Percentiles rank a stretch among this genome's conserved stretches.
Conservation (phyloP, 2,888 invertebrate genomes). For the Ophion costatus region DNA sequence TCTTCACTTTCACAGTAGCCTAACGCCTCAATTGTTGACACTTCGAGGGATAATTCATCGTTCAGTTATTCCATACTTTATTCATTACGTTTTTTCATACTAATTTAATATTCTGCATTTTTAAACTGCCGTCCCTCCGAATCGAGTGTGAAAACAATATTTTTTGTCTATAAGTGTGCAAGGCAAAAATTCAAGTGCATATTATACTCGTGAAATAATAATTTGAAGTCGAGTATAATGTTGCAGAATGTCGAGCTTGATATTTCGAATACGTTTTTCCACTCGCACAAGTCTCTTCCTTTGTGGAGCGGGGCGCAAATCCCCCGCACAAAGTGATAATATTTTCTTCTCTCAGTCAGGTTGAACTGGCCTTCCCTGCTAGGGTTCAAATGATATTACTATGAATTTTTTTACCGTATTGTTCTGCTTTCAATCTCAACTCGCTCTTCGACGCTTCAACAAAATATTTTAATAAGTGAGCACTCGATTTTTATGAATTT, state of each 20-base stretch:
- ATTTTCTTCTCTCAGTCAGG: not conserved
- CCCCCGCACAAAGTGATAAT: not conserved
- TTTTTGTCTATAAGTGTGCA: not conserved
- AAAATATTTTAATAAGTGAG: not conserved
- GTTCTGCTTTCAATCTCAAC: not conserved
- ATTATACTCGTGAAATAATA: not conserved
- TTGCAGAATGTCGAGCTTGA: not conserved
- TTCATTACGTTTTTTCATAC: not conserved
- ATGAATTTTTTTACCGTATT: not conserved
- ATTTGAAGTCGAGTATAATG: not conserved
- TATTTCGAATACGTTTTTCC: not conserved
- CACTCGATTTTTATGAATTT: not conserved
- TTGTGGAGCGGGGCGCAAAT: not conserved
- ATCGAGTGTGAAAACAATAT: not conserved
- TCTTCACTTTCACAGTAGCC: too few species aligned
- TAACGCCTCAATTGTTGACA: too few species aligned
- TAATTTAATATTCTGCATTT: not conserved
- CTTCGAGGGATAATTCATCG: not conserved
- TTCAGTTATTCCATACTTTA: not conserved
- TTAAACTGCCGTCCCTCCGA: not conserved
- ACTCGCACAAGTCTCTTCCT: not conserved
- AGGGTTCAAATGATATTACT: not conserved
- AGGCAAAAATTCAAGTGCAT: not conserved
- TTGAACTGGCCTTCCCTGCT: not conserved
- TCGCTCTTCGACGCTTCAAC: not conserved